Evolutionary conservation across 2,888 invertebrate species (phyloP).

Genomic region (Drosophila cognata): DNA sequence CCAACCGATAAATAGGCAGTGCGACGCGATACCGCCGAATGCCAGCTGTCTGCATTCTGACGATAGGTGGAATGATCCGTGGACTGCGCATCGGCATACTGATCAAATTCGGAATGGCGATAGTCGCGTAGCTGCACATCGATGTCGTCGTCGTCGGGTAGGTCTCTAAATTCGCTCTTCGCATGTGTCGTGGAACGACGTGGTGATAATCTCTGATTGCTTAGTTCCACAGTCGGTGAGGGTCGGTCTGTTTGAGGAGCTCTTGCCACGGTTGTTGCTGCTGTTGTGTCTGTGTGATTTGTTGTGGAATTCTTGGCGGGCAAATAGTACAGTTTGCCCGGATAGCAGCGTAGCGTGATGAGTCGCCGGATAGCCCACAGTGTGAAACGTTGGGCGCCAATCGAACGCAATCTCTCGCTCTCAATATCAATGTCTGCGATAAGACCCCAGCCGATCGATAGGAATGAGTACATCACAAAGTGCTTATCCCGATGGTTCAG

Average conservation of each 20-base stretch:
- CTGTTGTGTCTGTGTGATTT: neutral
- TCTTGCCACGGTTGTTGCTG: neutral
- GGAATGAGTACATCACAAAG: constrained; percentile 93
- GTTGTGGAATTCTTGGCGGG: constrained; percentile 82
- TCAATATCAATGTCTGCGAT: constrained; percentile 99
- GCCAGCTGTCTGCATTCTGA: constrained; percentile 91
- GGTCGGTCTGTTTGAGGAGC: neutral
- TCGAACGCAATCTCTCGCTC: constrained; percentile 95
- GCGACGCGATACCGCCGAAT: constrained; percentile 91
- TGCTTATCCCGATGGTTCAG: constrained; percentile 85
- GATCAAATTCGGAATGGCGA: constrained; percentile 37
- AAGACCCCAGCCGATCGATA: constrained; percentile 98
- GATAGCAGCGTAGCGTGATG: constrained; percentile 93
- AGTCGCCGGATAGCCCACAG: constrained; percentile 94
- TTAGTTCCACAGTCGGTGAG: neutral
- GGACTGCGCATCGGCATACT: constrained; percentile 82
- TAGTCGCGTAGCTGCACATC: constrained; percentile 38
- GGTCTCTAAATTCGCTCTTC: constrained; percentile 38
- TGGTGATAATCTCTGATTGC: neutral
- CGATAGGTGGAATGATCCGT: constrained; percentile 83
- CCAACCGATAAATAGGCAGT: constrained; percentile 92
- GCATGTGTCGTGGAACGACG: constrained; percentile 10
- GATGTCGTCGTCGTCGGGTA: constrained; percentile 47
- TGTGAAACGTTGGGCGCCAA: constrained; percentile 96
- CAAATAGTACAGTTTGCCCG: constrained; percentile 93